These are phyloP conservation scores for Pandemis cinnamomeana DNA, from an alignment of 2,888 invertebrate genomes.

Conservation along the genomic window DNA sequence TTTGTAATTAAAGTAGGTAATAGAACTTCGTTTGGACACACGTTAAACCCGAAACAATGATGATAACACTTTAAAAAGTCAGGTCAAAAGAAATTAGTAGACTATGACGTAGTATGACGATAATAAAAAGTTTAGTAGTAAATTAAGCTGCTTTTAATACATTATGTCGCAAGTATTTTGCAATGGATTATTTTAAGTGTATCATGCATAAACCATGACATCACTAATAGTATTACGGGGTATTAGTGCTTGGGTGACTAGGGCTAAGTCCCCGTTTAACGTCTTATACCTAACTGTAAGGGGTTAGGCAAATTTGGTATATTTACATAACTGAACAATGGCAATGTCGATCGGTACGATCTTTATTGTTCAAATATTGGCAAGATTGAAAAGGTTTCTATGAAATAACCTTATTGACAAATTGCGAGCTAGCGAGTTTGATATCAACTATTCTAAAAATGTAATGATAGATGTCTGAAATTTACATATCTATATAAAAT, in stretches of 20 bases:
- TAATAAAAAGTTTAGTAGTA: no score
- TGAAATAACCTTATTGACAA: no score
- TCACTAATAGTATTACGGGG: constrained; percentile 4
- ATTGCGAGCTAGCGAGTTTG: no score
- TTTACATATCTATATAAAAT: no score
- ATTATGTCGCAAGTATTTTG: background rate
- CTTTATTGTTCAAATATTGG: background rate
- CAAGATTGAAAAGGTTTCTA: background rate
- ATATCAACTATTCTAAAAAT: no score
- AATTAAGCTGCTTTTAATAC: background rate
- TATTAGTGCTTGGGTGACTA: constrained; percentile 13
- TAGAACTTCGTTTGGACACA: no score
- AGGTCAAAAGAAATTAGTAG: no score
- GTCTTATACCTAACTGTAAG: constrained; percentile 20
- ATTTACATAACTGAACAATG: constrained; percentile 30
- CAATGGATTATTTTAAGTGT: background rate
- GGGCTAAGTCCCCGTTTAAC: constrained; percentile 21
- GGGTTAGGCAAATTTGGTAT: constrained; percentile 26
- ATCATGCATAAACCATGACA: constrained; percentile 11
- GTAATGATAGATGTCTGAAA: no score
- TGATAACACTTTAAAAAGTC: no score
- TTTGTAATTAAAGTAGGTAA: no score
- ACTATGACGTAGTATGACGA: no score
- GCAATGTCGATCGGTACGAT: constrained; percentile 5
- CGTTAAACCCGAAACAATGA: no score